These are phyloP conservation scores for Ammodytes marinus DNA, from an alignment of 2,113 vertebrate species.

Conservation along the genomic window DNA sequence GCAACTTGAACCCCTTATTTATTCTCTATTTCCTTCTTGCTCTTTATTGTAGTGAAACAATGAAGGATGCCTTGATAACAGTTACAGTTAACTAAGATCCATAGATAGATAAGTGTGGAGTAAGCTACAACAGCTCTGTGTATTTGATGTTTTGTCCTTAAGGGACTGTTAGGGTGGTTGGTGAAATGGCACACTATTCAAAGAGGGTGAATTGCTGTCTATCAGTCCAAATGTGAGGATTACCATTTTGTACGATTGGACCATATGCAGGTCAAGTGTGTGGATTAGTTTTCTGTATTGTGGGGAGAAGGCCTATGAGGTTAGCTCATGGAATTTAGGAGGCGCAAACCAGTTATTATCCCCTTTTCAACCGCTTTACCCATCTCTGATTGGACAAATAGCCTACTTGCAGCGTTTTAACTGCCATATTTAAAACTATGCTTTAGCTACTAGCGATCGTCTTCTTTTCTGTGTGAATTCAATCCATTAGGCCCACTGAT, in stretches of 20 bases:
- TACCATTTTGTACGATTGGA: neutral
- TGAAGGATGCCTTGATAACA: slow-evolving; percentile 57
- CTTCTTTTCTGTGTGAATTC: too few relatives aligned
- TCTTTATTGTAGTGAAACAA: slow-evolving; percentile 57
- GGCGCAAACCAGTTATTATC: slow-evolving; percentile 2
- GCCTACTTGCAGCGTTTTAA: too few relatives aligned
- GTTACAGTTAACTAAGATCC: slow-evolving; percentile 50
- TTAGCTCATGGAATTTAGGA: neutral
- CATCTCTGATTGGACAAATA: too few relatives aligned
- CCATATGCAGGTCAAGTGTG: neutral
- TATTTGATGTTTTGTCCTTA: neutral
- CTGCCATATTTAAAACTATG: too few relatives aligned
- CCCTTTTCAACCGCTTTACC: too few relatives aligned
- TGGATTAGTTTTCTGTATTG: neutral
- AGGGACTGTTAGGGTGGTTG: slow-evolving; percentile 14
- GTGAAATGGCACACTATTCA: slow-evolving; percentile 15
- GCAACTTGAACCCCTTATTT: slow-evolving; percentile 54
- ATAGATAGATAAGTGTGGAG: slow-evolving; percentile 32
- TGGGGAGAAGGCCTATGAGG: neutral
- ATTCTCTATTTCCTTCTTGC: slow-evolving; percentile 31
- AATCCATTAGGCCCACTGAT: too few relatives aligned
- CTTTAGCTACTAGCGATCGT: too few relatives aligned
- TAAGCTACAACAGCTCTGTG: neutral
- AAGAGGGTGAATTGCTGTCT: slow-evolving; percentile 16
- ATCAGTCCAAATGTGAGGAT: neutral